Evolutionary conservation across 2,113 vertebrate genomes (phyloP).

Genomic region (Gavialis gangeticus): DNA sequence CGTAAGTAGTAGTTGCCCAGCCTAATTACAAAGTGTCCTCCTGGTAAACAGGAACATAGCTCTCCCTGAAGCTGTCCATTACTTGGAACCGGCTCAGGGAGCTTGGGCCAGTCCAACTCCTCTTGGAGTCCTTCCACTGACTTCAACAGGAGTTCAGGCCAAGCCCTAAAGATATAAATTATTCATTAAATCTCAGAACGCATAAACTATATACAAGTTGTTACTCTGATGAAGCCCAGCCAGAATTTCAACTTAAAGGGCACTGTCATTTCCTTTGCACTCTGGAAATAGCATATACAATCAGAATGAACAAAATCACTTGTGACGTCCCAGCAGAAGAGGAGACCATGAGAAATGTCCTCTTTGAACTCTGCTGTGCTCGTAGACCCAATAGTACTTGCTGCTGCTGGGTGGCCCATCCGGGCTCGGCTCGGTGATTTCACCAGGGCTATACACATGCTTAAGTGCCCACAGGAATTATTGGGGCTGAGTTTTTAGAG

Average conservation of each 20-base stretch:
- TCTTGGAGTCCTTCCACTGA: accelerated
- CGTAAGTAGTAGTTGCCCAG: not conserved
- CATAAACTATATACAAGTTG: not conserved
- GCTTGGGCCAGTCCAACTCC: accelerated
- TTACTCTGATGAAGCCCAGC: not conserved
- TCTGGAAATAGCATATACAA: not conserved
- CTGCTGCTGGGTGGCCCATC: not conserved
- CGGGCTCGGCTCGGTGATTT: not conserved
- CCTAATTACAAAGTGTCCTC: not conserved
- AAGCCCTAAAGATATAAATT: not conserved
- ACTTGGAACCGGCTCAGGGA: not conserved
- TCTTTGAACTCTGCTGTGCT: not conserved
- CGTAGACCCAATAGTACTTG: not conserved
- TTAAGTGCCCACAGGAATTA: not conserved
- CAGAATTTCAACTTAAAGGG: not conserved
- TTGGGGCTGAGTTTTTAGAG: not conserved
- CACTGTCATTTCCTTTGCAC: too few species aligned
- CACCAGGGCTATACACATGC: not conserved
- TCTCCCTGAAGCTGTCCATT: not conserved
- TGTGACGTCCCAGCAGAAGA: too few species aligned
- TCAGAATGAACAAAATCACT: too few species aligned
- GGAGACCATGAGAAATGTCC: not conserved
- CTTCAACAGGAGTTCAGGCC: not conserved
- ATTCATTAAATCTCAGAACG: not conserved
- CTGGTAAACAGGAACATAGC: not conserved